Conservation (phyloP, 2,888 invertebrate genomes). For the Clistopyga incitator region DNA sequence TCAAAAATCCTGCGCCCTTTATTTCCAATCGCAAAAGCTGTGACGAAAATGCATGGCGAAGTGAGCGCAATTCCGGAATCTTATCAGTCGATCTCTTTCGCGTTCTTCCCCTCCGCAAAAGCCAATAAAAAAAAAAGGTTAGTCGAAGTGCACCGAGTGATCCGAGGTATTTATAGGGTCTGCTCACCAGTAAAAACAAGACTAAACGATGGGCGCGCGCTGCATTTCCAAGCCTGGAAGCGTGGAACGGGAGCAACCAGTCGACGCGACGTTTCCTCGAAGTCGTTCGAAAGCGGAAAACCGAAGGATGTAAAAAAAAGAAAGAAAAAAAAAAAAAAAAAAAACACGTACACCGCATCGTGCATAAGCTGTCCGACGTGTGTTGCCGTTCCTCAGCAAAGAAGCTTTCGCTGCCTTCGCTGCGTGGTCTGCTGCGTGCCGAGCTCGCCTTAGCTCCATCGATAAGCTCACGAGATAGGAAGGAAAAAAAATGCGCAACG, state of each 20-base stretch:
- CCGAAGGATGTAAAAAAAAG: slow-evolving; percentile 71
- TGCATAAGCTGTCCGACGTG: slow-evolving; percentile 39
- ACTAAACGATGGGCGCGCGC: slow-evolving; percentile 56
- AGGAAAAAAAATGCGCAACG: slow-evolving; percentile 59
- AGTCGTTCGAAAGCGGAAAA: slow-evolving; percentile 73
- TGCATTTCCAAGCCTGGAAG: slow-evolving; percentile 31
- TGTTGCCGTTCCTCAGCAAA: not conserved
- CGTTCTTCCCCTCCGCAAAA: not conserved
- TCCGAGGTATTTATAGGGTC: slow-evolving; percentile 11
- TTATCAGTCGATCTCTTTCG: slow-evolving; percentile 48
- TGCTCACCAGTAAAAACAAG: slow-evolving; percentile 9
- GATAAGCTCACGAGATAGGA: slow-evolving; percentile 44
- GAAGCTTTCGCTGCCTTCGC: slow-evolving; percentile 33
- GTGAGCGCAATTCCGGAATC: slow-evolving; percentile 9
- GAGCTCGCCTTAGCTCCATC: slow-evolving; percentile 29
- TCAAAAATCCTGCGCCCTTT: not conserved
- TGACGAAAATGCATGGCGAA: slow-evolving; percentile 7
- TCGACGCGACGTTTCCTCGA: slow-evolving; percentile 77
- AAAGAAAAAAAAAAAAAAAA: too few relatives aligned
- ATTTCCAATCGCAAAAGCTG: slow-evolving; percentile 26
- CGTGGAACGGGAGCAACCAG: slow-evolving; percentile 30
- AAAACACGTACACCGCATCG: slow-evolving; percentile 43
- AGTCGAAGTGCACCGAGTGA: slow-evolving; percentile 35
- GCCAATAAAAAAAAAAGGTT: not conserved
- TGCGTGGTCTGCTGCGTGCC: slow-evolving; percentile 18